phyloP scores from a whole-genome alignment of 2,888 invertebrate genomes.

The Plusia festucae region DNA sequence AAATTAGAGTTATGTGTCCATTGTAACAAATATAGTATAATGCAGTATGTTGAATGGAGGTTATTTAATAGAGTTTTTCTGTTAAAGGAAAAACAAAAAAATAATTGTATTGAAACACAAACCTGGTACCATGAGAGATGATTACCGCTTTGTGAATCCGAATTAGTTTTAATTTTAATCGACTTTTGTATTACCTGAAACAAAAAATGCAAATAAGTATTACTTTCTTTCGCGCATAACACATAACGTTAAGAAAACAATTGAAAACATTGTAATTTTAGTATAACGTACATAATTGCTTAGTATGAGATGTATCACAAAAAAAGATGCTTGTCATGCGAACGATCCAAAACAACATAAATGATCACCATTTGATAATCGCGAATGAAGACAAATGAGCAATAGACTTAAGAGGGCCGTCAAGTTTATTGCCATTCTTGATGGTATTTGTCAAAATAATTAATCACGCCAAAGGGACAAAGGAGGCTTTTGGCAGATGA shows the following conservation, averaged over 20 bases:
- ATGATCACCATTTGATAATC: constrained; percentile 46
- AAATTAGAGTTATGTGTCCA: background rate
- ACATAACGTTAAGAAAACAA: background rate
- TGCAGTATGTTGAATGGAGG: background rate
- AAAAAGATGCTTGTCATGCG: constrained; percentile 12
- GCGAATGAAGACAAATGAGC: constrained; percentile 48
- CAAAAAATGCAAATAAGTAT: background rate
- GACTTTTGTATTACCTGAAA: background rate
- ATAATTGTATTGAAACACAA: background rate
- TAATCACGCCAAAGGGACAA: constrained; percentile 65
- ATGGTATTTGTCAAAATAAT: constrained; percentile 71
- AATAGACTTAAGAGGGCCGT: constrained; percentile 53
- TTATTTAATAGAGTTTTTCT: background rate
- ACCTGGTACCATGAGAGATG: background rate
- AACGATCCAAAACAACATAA: constrained; percentile 30
- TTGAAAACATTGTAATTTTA: no score
- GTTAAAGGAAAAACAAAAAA: no score
- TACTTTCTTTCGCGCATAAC: background rate
- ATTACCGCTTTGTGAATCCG: no score
- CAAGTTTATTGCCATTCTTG: constrained; percentile 60
- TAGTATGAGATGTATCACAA: no score
- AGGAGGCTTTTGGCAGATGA: constrained; percentile 71
- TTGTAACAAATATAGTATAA: constrained; percentile 1
- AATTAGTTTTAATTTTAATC: background rate
- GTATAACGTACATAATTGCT: no score